Percentiles rank a stretch among this genome's conserved stretches.
These are phyloP conservation scores for Antheraea mylitta DNA, from an alignment of 1,140 invertebrate species.

Conservation along the genomic window DNA sequence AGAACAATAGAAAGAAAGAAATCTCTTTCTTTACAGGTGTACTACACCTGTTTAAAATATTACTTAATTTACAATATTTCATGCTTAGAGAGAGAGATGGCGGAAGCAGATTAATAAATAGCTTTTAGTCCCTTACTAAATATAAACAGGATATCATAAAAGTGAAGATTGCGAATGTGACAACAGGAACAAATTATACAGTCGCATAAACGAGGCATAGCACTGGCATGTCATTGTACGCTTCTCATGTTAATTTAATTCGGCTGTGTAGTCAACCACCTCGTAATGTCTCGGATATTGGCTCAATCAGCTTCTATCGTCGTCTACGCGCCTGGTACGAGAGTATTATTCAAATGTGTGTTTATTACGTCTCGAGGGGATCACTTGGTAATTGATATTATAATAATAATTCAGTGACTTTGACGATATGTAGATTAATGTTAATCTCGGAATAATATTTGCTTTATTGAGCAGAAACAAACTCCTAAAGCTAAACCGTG, in stretches of 20 bases:
- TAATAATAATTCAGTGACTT: slow-evolving; percentile 18
- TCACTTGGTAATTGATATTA: slow-evolving; percentile 29
- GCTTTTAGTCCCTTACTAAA: not conserved
- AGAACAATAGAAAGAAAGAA: too few species aligned
- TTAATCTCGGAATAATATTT: slow-evolving; percentile 17
- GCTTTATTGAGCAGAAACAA: slow-evolving; percentile 11
- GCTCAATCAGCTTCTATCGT: slow-evolving; percentile 23
- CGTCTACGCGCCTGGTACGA: slow-evolving; percentile 17
- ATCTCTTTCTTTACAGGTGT: too few species aligned
- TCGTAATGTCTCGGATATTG: slow-evolving; percentile 30
- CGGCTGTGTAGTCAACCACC: slow-evolving; percentile 25
- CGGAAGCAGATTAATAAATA: too few species aligned
- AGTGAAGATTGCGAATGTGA: slow-evolving; percentile 15
- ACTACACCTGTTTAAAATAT: too few species aligned
- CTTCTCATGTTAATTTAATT: slow-evolving; percentile 51
- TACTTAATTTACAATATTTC: too few species aligned
- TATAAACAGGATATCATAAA: slow-evolving; percentile 8
- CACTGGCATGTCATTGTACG: slow-evolving; percentile 25
- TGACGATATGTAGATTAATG: slow-evolving; percentile 19
- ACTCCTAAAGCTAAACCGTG: not conserved
- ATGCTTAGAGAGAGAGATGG: too few species aligned
- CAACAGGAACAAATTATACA: slow-evolving; percentile 41
- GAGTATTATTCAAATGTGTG: slow-evolving; percentile 33
- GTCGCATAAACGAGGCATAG: slow-evolving; percentile 16
- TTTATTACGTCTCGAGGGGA: slow-evolving; percentile 21